Percentiles rank a stretch among this genome's conserved stretches.
These are phyloP conservation scores for Dendrolimus punctatus DNA, from an alignment of 1,140 invertebrate genomes.

Conservation along the genomic window DNA sequence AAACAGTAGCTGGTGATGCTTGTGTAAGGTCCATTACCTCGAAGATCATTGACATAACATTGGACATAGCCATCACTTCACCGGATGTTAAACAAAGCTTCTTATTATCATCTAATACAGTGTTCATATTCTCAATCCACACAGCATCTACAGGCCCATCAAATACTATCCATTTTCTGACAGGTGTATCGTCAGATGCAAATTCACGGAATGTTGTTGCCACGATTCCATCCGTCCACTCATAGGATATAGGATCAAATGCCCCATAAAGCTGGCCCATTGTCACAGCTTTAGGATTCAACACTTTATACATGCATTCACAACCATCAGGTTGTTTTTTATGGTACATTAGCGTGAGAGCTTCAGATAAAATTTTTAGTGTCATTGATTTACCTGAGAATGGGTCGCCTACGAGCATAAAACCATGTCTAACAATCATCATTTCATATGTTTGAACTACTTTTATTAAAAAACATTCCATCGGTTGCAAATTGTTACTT, in stretches of 20 bases:
- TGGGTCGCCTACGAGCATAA: conserved; percentile 94
- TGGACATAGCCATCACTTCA: conserved; percentile 91
- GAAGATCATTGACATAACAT: conserved; percentile 93
- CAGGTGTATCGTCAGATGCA: conserved; percentile 76
- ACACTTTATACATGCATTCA: conserved; percentile 78
- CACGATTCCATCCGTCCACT: conserved; percentile 92
- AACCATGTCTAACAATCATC: conserved; percentile 93
- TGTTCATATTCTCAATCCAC: conserved; percentile 98
- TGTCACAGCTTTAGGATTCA: conserved; percentile 94
- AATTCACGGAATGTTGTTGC: conserved; percentile 83
- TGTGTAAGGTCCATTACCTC: conserved; percentile 93
- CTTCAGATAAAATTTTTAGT: conserved; percentile 80
- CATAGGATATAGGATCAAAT: conserved; percentile 91
- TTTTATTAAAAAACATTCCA: conserved; percentile 81
- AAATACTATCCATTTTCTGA: conserved; percentile 89
- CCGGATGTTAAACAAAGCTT: conserved; percentile 90
- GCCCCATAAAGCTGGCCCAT: conserved; percentile 93
- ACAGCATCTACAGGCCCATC: conserved; percentile 96
- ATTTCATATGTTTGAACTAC: conserved; percentile 92
- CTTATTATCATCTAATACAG: conserved; percentile 95
- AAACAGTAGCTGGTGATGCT: conserved; percentile 92
- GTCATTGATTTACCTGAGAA: conserved; percentile 87
- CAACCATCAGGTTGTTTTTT: conserved; percentile 74
- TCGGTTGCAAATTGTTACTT: conserved; percentile 82
- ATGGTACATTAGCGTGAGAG: conserved; percentile 78